Conservation (phyloP, 2,797 vertebrate genomes). For the Poeciliopsis gracilis region DNA sequence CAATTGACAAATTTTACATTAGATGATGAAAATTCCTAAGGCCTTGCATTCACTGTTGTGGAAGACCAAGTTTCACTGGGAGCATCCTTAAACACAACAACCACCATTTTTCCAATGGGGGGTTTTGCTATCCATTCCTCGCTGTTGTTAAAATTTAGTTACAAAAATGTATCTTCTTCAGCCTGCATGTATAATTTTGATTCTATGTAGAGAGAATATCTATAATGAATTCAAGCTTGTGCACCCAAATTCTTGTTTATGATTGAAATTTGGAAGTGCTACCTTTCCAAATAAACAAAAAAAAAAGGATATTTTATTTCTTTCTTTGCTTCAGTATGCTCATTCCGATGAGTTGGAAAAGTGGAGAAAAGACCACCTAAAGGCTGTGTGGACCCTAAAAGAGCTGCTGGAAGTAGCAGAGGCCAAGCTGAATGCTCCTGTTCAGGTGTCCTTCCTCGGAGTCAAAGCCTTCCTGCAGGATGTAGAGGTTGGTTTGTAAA, state of each 20-base stretch:
- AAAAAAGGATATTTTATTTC: not conserved
- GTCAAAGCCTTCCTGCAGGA: constrained; percentile 90
- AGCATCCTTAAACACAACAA: not conserved
- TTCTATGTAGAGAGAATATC: not conserved
- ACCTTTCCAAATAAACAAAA: not conserved
- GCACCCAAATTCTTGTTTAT: not conserved
- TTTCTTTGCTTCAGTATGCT: constrained; percentile 83
- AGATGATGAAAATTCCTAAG: not conserved
- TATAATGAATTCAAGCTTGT: not conserved
- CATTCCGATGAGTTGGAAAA: constrained; percentile 91
- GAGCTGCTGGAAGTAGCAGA: constrained; percentile 87
- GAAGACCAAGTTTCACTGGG: not conserved
- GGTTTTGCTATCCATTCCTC: too few relatives aligned
- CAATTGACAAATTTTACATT: not conserved
- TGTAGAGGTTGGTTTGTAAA: constrained; percentile 84
- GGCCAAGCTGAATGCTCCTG: constrained; percentile 81
- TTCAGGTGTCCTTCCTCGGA: constrained; percentile 90
- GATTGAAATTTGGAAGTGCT: not conserved
- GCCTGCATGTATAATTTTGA: not conserved
- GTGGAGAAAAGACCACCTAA: constrained; percentile 88
- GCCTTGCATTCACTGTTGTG: not conserved
- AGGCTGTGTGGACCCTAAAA: constrained; percentile 83
- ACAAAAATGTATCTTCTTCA: not conserved
- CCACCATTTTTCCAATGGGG: not conserved
- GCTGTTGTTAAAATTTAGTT: not conserved